Percentiles rank a stretch among this genome's conserved stretches.
phyloP scores from a whole-genome alignment of 1,140 invertebrate genomes.

The Bombyx mandarina region DNA sequence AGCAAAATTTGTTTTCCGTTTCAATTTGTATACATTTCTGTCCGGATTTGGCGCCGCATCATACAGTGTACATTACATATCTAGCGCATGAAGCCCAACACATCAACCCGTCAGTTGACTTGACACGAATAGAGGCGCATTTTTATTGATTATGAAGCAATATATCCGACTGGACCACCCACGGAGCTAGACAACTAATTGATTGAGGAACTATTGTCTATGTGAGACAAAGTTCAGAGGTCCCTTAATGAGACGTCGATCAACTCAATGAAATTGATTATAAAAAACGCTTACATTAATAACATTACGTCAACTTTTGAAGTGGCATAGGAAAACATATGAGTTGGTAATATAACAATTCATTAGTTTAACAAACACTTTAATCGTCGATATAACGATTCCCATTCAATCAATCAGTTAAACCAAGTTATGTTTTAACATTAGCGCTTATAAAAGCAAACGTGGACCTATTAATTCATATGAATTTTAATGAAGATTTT shows the following conservation, averaged over 20 bases:
- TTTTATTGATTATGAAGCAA: constrained; percentile 29
- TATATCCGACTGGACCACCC: constrained; percentile 38
- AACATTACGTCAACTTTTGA: no score
- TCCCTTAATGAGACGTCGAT: constrained; percentile 40
- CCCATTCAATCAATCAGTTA: not conserved
- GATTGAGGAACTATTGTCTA: constrained; percentile 35
- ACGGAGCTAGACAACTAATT: constrained; percentile 31
- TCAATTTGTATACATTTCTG: no score
- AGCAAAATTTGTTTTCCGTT: no score
- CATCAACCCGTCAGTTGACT: not conserved
- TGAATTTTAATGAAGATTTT: no score
- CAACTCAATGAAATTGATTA: constrained; percentile 10
- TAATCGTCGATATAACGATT: not conserved
- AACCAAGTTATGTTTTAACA: no score
- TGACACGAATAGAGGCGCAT: constrained; percentile 8
- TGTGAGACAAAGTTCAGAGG: constrained; percentile 36
- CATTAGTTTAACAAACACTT: not conserved
- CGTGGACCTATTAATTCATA: no score
- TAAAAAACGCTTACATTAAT: no score
- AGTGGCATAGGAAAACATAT: no score
- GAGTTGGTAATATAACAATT: not conserved
- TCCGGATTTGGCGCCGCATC: no score
- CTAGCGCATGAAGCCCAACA: no score
- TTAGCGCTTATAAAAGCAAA: no score
- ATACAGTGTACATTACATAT: no score